Evolutionary conservation across 2,888 invertebrate genomes (phyloP).

Genomic region (Buathra laborator): DNA sequence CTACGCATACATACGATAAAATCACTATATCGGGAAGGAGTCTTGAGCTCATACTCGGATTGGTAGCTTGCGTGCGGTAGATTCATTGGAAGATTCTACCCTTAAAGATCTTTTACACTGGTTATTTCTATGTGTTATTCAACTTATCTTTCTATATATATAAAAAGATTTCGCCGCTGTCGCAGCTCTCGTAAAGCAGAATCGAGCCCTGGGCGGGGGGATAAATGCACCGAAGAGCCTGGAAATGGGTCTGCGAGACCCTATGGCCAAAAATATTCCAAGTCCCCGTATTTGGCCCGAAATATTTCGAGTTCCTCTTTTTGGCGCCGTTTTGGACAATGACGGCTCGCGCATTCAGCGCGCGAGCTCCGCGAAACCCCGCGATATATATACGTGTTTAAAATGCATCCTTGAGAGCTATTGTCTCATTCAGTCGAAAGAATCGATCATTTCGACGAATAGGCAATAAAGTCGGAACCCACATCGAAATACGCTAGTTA

Average conservation of each 20-base stretch:
- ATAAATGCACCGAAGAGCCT: too few species aligned
- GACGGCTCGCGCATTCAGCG: too few species aligned
- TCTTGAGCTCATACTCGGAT: background rate
- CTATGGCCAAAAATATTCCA: too few species aligned
- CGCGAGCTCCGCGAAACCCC: too few species aligned
- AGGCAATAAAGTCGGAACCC: background rate
- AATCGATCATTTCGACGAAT: background rate
- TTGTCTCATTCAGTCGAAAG: background rate
- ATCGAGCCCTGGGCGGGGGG: too few species aligned
- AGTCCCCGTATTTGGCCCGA: too few species aligned
- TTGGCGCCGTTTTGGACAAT: too few species aligned
- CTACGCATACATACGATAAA: slow-evolving; percentile 46
- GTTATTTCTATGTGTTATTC: background rate
- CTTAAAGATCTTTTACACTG: background rate
- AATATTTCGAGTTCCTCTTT: too few species aligned
- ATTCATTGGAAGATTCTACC: background rate
- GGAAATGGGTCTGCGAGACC: too few species aligned
- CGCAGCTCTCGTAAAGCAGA: too few species aligned
- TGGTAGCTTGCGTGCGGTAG: background rate
- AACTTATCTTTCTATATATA: too few species aligned
- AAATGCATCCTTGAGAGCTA: background rate
- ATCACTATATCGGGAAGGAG: background rate
- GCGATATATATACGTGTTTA: background rate
- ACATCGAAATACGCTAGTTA: background rate
- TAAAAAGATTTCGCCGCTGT: too few species aligned